phyloP scores from a whole-genome alignment of 2,113 vertebrate species.

The Oncorhynchus mykiss region DNA sequence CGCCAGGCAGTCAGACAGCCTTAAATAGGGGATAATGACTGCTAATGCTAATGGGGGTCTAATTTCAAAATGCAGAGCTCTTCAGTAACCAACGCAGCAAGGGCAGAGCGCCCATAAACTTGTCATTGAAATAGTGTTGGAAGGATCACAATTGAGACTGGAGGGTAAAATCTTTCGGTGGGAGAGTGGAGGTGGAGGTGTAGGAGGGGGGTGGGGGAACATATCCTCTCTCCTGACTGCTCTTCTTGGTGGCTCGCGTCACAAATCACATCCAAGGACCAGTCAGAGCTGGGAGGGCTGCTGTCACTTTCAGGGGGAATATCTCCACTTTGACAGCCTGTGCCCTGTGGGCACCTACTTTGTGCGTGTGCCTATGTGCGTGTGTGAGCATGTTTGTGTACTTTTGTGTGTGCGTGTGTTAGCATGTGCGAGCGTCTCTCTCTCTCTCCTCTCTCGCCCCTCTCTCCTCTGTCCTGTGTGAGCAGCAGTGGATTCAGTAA shows the following conservation, averaged over 20 bases:
- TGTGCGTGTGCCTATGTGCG: background rate
- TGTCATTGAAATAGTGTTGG: slow-evolving; percentile 52
- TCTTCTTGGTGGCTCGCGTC: slow-evolving; percentile 35
- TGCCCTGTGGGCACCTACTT: background rate
- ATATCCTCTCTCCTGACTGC: slow-evolving; percentile 30
- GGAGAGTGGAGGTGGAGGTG: background rate
- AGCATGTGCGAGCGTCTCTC: background rate
- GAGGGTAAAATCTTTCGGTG: slow-evolving; percentile 28
- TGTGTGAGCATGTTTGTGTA: background rate
- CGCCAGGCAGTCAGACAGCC: background rate
- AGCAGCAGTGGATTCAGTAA: background rate
- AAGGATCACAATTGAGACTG: slow-evolving; percentile 53
- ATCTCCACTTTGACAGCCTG: slow-evolving; percentile 39
- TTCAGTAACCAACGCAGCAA: slow-evolving; percentile 21
- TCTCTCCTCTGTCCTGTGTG: background rate
- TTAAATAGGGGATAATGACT: slow-evolving; percentile 24
- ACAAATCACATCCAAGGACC: slow-evolving; percentile 44
- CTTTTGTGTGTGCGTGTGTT: background rate
- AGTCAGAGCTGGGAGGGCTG: slow-evolving; percentile 32
- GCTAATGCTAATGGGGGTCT: slow-evolving; percentile 44
- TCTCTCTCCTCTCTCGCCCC: too few species aligned
- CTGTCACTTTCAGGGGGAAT: slow-evolving; percentile 21
- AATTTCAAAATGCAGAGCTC: slow-evolving; percentile 33
- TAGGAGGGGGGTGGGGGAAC: background rate
- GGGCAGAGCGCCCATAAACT: slow-evolving; percentile 49